Base-by-base conservation (phyloP, 2,797 vertebrate species). In the Neosalanx taihuensis region DNA sequence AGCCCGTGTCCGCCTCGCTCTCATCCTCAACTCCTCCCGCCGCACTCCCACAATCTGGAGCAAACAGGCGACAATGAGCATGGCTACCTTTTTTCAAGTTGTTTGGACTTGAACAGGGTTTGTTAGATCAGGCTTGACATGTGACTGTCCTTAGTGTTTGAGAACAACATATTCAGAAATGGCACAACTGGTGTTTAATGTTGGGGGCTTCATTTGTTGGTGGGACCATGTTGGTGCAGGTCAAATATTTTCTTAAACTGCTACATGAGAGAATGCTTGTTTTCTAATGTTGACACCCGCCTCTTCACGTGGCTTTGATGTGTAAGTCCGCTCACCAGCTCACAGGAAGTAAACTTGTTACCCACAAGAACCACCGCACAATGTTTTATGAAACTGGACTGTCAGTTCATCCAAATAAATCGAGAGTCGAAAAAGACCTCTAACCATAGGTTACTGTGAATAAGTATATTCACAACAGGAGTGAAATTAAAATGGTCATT, bases 1-100 rank as follows among this genome's bases (percentile, higher is more conserved):
- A 99, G 20, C 97, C 97, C 0, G 97, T 89, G 81, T 99, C 96
- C 0, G 93, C 90, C 78, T 99, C 97, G 0, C 90, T 91, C 58
- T 98, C 97, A 20, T 98, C 96, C 70, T 97, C 95, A 0, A 81
- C 72, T 0, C 93, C 91, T 0, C 88, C 94, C 57, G 94, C 88
- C 1, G 92, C 91, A 0, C 83, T 90, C 0, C 95, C 96, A 31
- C 97, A 99, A 15, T 91, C 97, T 99, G 87, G 74, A 51, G 37
- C 7, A 31, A 26, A 71, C n/a, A 59, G 18, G 53, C 6, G 46
- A 46, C 41, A 2, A 46, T 46, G 41, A 46, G 41, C 10, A 13
- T 12, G 35, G 35, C 35, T 9, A 9, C 10, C 3, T 37, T 37
- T 46, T 13, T 46, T 12, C 41, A 9, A 26, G 23, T 2, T 46